These are phyloP conservation scores for Pterois miles DNA, from an alignment of 2,797 vertebrate genomes.

Conservation along the genomic window DNA sequence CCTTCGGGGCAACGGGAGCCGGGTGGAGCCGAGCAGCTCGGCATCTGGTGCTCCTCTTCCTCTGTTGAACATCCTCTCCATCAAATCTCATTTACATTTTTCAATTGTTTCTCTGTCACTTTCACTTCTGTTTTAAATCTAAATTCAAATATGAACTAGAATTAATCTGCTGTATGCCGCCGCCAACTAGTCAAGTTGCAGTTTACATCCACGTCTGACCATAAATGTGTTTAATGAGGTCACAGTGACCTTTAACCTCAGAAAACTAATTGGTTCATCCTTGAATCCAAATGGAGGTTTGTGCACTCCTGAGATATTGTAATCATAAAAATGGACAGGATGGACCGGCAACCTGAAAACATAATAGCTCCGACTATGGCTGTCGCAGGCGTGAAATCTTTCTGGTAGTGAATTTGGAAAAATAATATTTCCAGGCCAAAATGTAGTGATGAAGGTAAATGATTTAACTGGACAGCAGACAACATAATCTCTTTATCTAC, in stretches of 20 bases:
- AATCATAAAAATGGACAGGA: too few species aligned
- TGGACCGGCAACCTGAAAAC: too few species aligned
- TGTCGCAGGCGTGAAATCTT: too few species aligned
- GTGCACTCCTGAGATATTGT: too few species aligned
- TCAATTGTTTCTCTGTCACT: not conserved
- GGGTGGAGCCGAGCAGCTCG: conserved; percentile 40
- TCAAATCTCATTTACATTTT: not conserved
- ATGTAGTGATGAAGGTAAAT: not conserved
- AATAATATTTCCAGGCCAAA: not conserved
- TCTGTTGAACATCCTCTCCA: not conserved
- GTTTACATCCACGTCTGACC: too few species aligned
- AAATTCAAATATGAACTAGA: not conserved
- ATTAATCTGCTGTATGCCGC: too few species aligned
- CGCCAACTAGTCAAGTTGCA: too few species aligned
- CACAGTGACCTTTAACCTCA: too few species aligned
- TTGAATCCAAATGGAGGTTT: too few species aligned
- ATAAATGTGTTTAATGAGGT: too few species aligned
- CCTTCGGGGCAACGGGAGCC: conserved; percentile 50
- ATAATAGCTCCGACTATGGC: too few species aligned
- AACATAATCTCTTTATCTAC: not conserved
- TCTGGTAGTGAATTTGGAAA: not conserved
- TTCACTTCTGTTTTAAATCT: not conserved
- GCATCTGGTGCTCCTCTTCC: conserved; percentile 28
- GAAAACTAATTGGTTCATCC: too few species aligned
- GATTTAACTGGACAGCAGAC: not conserved